phyloP scores from a whole-genome alignment of 2,888 invertebrate genomes.

The Heteromurus nitidus region DNA sequence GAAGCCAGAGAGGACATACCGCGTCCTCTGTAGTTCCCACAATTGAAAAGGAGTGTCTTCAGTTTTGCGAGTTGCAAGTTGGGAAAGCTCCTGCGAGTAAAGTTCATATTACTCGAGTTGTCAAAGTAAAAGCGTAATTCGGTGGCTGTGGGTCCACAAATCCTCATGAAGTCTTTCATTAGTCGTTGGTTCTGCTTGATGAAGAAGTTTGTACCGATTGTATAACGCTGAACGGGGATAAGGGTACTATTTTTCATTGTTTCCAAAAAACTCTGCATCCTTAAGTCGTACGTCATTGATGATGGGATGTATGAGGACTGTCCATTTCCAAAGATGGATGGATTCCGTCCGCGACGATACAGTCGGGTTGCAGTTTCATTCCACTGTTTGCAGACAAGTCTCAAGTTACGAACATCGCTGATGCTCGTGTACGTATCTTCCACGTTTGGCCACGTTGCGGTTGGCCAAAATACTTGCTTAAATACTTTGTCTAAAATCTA shows the following conservation, averaged over 20 bases:
- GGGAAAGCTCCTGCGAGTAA: slow-evolving; percentile 36
- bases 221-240: slow-evolving; percentile 41
- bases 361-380: slow-evolving; percentile 34
- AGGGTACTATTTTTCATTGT: slow-evolving; percentile 13
- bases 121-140: slow-evolving; percentile 37
- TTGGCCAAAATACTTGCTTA: slow-evolving; percentile 26
- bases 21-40: slow-evolving; percentile 27
- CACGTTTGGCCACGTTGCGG: not conserved
- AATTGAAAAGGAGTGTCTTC: slow-evolving; percentile 21
- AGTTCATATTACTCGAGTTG: slow-evolving; percentile 30
- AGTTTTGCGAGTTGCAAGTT: slow-evolving; percentile 28
- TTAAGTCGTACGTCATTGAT: slow-evolving; percentile 12
- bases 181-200: slow-evolving; percentile 35
- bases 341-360: slow-evolving; percentile 15
- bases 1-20: not conserved
- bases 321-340: slow-evolving; percentile 19
- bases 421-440: not conserved
- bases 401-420: slow-evolving; percentile 8
- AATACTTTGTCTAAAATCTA: slow-evolving; percentile 47
- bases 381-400: slow-evolving; percentile 45
- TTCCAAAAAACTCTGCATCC: slow-evolving; percentile 37
- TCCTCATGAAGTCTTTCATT: slow-evolving; percentile 45
- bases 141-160: slow-evolving; percentile 13
- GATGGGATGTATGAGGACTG: not conserved
- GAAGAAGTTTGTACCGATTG: slow-evolving; percentile 33